Conservation (phyloP, 2,113 vertebrate species). For the Pogonocichla stellata region DNA sequence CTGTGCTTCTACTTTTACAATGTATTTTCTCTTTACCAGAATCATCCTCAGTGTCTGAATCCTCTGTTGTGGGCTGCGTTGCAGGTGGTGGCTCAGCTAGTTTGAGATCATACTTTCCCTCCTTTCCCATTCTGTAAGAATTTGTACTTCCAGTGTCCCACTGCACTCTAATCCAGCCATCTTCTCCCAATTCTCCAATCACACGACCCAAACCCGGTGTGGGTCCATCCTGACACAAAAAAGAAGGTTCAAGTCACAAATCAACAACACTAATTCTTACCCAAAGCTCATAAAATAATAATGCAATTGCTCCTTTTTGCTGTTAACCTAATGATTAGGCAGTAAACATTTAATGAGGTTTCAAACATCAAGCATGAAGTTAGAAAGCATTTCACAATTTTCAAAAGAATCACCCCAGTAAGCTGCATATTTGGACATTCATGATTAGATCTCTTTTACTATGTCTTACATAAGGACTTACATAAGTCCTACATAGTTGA, state of each 20-base stretch:
- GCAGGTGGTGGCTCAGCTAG: conserved; percentile 87
- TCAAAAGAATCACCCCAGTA: background rate
- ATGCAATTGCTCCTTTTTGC: background rate
- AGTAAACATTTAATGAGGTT: background rate
- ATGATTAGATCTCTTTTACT: background rate
- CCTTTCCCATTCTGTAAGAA: conserved; percentile 98
- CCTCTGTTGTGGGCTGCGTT: conserved; percentile 84
- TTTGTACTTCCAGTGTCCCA: conserved; percentile 99
- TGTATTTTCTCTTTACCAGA: conserved; percentile 76
- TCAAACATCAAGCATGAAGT: background rate
- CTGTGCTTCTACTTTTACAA: background rate
- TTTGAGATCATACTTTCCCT: conserved; percentile 97
- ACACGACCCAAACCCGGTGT: conserved; percentile 95
- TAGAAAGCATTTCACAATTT: background rate
- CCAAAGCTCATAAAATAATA: background rate
- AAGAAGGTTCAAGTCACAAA: background rate
- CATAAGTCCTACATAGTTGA: background rate
- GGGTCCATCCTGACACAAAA: conserved; percentile 87
- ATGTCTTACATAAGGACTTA: background rate
- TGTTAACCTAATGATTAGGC: background rate
- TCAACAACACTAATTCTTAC: rapidly evolving
- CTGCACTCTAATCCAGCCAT: conserved; percentile 97
- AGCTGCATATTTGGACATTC: background rate
- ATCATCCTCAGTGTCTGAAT: conserved; percentile 97
- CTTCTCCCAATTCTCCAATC: conserved; percentile 95